Evolutionary conservation across 2,888 invertebrate genomes (phyloP), one percentile per base, ranked within the genome.

Genomic region (Agrochola lychnidis): DNA sequence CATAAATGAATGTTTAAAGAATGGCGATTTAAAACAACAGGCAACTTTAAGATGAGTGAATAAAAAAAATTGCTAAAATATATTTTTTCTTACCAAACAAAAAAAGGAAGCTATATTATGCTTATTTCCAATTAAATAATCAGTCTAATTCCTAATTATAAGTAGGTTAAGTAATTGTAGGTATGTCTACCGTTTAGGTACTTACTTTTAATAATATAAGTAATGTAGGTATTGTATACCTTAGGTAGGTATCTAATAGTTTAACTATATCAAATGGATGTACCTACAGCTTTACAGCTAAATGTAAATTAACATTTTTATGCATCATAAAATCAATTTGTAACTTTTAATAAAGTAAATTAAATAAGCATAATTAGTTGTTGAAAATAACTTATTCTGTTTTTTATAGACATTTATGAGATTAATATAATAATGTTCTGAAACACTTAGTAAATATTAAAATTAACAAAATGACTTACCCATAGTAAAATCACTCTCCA

Each of bases 401-500:
- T 42, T 30, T 53, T n/a, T 19, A n/a, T 9, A 42, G 30, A 19
- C 14, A 59, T 36, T 14, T 57, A 19, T 40, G 30, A n/a, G 14
- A 45, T 1, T 22, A 25, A n/a, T 9, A 40, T 36, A 45, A 30
- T 12, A 7, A 22, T 36, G 3, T 72, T 25, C 16, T 14, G 2
- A 30, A 51, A 48, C 25, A 68, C 14, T 22, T 53, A 4, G 42
- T n/a, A 36, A 45, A n/a, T 19, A 30, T 10, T 61, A 22, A 6
- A 25, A 53, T 25, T 25, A 45, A 53, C 0, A 48, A 59, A 30
- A 62, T 25, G 2, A 57, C 94, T 92, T 78, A 94, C 95, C 94
- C 81, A 91, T 86, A 76, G 89, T 82, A 75, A 91, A 88, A 88
- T 93, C 93, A 85, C 87, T 86, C 36, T 91, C 91, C 4, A 87